Conservation (phyloP, 2,888 invertebrate species). For the Brassicogethes aeneus region DNA sequence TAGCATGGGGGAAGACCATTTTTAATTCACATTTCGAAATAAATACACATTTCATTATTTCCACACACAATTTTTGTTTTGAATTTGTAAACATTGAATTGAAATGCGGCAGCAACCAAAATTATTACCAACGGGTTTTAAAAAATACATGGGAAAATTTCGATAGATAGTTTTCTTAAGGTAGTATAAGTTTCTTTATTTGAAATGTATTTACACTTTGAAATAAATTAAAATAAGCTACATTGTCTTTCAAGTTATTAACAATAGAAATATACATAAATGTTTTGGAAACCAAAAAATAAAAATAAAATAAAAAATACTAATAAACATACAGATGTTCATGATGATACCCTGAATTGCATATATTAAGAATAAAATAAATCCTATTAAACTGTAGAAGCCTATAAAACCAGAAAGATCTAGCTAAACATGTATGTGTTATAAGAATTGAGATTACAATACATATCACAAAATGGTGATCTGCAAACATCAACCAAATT, state of each 20-base stretch:
- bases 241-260: conserved; percentile 15
- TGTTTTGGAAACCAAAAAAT: neutral
- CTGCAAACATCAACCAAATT: conserved; percentile 20
- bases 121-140: too few species aligned
- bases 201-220: conserved; percentile 17
- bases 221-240: conserved; percentile 21
- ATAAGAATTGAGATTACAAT: conserved; percentile 27
- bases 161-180: too few species aligned
- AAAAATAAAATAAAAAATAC: conserved; percentile 10
- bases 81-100: too few species aligned
- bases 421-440: conserved; percentile 26
- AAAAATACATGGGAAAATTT: too few species aligned
- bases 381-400: conserved; percentile 17
- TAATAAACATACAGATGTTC: conserved; percentile 14
- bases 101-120: too few species aligned
- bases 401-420: conserved; percentile 24
- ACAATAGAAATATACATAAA: conserved; percentile 13
- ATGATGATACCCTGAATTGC: conserved; percentile 17
- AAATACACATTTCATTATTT: too few species aligned
- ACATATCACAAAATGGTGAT: conserved; percentile 26
- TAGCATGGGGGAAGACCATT: too few species aligned
- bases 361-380: conserved; percentile 11
- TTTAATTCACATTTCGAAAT: too few species aligned
- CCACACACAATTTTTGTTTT: too few species aligned
- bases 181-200: conserved; percentile 6